Percentiles rank a stretch among this genome's conserved stretches.
phyloP scores from a whole-genome alignment of 2,113 vertebrate genomes.

The Embiotoca jacksoni region DNA sequence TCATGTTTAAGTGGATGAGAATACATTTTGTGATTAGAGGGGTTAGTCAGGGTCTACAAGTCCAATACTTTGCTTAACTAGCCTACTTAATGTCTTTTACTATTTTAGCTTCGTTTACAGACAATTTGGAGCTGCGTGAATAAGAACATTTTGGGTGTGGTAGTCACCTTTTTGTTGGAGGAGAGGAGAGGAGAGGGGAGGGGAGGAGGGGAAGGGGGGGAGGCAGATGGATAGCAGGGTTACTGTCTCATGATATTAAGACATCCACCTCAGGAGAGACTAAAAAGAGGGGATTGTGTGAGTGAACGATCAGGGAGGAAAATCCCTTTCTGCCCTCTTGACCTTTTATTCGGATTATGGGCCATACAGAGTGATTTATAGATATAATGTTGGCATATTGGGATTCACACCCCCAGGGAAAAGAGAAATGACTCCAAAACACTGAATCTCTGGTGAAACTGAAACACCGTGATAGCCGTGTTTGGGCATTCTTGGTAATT shows the following conservation, averaged over 20 bases:
- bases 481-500: constrained; percentile 68
- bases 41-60: constrained; percentile 50
- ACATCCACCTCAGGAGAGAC: constrained; percentile 38
- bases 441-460: background rate
- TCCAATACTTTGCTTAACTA: constrained; percentile 18
- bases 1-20: constrained; percentile 44
- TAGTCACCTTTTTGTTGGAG: background rate
- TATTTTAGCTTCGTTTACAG: background rate
- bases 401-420: constrained; percentile 5
- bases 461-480: background rate
- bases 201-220: background rate
- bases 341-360: constrained; percentile 22
- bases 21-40: constrained; percentile 49
- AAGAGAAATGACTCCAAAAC: background rate
- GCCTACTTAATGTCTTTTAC: background rate
- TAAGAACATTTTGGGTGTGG: background rate
- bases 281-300: constrained; percentile 32
- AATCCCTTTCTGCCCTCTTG: constrained; percentile 23
- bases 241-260: constrained; percentile 70
- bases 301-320: constrained; percentile 4
- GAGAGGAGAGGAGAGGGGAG: background rate
- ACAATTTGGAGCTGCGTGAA: constrained; percentile 3
- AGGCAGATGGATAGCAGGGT: constrained; percentile 55
- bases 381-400: background rate
- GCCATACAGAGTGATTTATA: constrained; percentile 15